Evolutionary conservation across 2,888 invertebrate genomes (phyloP).

Genomic region (Tortrix viridana): DNA sequence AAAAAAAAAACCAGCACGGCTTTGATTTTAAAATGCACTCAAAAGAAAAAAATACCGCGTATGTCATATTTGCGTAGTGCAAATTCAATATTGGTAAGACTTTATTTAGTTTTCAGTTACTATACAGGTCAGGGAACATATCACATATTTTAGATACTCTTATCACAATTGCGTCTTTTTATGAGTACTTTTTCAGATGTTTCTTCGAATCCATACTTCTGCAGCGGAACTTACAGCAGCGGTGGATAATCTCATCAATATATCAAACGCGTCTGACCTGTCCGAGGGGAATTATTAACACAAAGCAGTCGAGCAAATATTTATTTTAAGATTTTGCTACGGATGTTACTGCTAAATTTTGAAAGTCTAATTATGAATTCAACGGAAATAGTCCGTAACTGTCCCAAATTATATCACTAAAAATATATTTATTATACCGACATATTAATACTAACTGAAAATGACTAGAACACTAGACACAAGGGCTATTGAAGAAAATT

Average conservation of each 20-base stretch:
- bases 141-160: too few relatives aligned
- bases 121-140: too few relatives aligned
- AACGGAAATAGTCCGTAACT: background rate
- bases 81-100: too few relatives aligned
- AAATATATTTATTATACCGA: background rate
- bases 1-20: too few relatives aligned
- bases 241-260: conserved; percentile 72
- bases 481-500: too few relatives aligned
- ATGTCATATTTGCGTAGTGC: too few relatives aligned
- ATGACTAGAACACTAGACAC: too few relatives aligned
- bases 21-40: too few relatives aligned
- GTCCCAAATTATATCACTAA: background rate
- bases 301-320: conserved; percentile 55
- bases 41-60: too few relatives aligned
- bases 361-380: background rate
- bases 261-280: conserved; percentile 67
- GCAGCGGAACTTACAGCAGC: conserved; percentile 48
- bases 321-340: conserved; percentile 5
- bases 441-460: background rate
- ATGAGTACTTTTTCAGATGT: background rate
- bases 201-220: conserved; percentile 23
- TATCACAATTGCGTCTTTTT: background rate
- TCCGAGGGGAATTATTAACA: conserved; percentile 61
- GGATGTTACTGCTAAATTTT: conserved; percentile 20
- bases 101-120: too few relatives aligned